Conservation (phyloP, 2,113 vertebrate genomes). For the Pseudorectes ferrugineus region DNA sequence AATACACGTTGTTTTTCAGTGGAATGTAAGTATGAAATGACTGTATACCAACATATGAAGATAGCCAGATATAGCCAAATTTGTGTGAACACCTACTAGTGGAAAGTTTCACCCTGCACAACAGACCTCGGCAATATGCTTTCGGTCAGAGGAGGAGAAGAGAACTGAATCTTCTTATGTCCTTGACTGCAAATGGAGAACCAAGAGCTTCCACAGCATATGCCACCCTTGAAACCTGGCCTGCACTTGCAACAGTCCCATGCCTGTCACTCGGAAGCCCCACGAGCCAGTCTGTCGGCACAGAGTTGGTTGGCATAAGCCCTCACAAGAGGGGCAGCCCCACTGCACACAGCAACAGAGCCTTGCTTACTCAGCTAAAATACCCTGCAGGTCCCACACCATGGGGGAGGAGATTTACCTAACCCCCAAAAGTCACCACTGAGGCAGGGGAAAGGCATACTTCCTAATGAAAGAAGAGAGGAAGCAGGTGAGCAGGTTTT, state of each 20-base stretch:
- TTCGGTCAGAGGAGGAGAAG: neutral
- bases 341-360: neutral
- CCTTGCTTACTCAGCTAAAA: neutral
- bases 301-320: neutral
- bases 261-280: neutral
- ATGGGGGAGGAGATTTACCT: neutral
- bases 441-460: neutral
- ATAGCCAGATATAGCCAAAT: neutral
- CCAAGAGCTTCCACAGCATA: neutral
- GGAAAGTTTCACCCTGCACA: neutral
- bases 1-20: neutral
- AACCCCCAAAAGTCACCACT: neutral
- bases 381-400: neutral
- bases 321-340: neutral
- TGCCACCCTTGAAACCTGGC: neutral
- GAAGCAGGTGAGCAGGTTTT: neutral
- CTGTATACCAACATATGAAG: neutral
- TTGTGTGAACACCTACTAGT: neutral
- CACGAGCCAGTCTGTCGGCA: neutral
- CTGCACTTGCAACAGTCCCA: neutral
- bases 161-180: neutral
- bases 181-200: neutral
- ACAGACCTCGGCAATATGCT: neutral
- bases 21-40: constrained; percentile 41
- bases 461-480: neutral